Base-by-base conservation (phyloP, 1,140 invertebrate genomes). In the Plectus sambesii region DNA sequence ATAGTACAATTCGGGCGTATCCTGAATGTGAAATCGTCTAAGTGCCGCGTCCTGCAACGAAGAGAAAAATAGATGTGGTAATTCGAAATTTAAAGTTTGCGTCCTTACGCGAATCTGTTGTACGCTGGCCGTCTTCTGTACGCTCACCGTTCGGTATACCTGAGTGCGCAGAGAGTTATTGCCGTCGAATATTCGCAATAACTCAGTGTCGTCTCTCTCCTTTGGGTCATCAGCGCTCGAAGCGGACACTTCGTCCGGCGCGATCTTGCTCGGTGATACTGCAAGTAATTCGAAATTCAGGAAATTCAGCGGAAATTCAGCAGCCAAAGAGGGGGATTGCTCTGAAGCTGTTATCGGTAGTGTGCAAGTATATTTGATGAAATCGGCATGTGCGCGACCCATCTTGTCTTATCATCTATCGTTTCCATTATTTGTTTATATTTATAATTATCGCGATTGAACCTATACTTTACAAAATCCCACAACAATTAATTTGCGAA, bases 121-220 rank as follows among this genome's bases (percentile, higher is more conserved):
- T 59, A 83, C 80, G 46, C 81, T 80, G 59, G 86, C 84, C 67
- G 82, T 82, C 63, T 87, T 80, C 22, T 83, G 77, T 49, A 97
- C 84, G 54, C 82, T 81, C 62, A 96, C 85, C 42, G 83, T 84
- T 61, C 90, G 81, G 77, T 89, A 96, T 68, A 92, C 81, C 55
- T 84, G 79, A 60, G 85, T 79, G 59, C 84, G 80, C 67, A 89
- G 77, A 45, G 90, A 92, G 68, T 80, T 85, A 73, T 97, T 92
- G 45, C 93, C 93, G 76, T 99, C 93, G 74, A 87, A 98, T 47
- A 98, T 89, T 76, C 93, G 90, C 47, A 94, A 81, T 61, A 83
- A 79, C 74, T 90, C 87, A 15, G 59, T 45, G 43, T 67, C 64
- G 17, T 69, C 64, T 19, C 47, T 41, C 41, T 67, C 64, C 37